Evolutionary conservation across 2,797 vertebrate species (phyloP), one percentile per base, ranked within the genome.

Genomic region (Takifugu rubripes): DNA sequence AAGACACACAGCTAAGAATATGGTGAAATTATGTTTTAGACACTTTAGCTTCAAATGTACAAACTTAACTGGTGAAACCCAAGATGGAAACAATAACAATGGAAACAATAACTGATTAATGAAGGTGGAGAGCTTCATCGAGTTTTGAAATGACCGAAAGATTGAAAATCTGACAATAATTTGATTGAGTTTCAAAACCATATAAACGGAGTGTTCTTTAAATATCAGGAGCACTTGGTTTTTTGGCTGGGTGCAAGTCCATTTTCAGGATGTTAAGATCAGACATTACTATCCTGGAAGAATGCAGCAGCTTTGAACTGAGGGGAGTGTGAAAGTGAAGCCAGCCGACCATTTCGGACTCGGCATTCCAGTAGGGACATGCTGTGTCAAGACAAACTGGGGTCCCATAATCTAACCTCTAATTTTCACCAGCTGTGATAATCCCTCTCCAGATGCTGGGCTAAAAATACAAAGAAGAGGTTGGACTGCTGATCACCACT

Each of bases 381-480:
- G 84, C 76, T 76, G 61, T 5, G 61, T 86, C 77, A 85, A 46
- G 84, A 82, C 61, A 54, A 74, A 60, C 56, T 50, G 52, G 24
- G 7, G 54, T 66, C 66, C 56, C 57, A 36, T 52, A 45, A 67
- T 75, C 54, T 62, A 86, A 79, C 81, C 81, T 71, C 77, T 85
- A 74, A 87, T 88, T 85, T 86, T 47, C 81, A 58, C 74, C 80
- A 81, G 40, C 81, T 87, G 83, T 60, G 72, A 81, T 58, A 74
- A 78, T 77, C 60, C 16, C 26, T 2, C 29, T 64, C 81, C 85
- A 89, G 84, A 82, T 84, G 84, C 66, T 65, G 65, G 17, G 59
- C 64, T 68, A 61, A 63, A 72, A 79, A 70, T 52, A 77, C 59
- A 61, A 68, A 65, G 54, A 64, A 16, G 43, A 59, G 68, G 57